A percentile compares a stretch with the other conserved stretches of the same genome.
Conservation (phyloP, 2,113 vertebrate species). For the Orthochromis malagaraziensis region DNA sequence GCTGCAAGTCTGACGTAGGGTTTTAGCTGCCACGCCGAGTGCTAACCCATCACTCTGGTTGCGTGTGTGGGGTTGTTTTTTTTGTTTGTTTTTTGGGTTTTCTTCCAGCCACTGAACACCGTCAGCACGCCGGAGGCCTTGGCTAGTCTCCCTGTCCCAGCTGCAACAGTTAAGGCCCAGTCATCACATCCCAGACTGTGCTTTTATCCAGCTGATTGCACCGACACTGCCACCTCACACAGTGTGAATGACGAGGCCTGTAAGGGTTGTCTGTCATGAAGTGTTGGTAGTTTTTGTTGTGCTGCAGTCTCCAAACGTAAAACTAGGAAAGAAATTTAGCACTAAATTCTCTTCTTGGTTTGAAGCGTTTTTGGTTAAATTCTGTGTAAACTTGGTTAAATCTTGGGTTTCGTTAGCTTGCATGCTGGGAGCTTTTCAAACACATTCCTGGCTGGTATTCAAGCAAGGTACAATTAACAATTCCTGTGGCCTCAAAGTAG, state of each 20-base stretch:
- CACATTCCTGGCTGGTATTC: slow-evolving; percentile 34
- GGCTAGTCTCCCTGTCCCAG: not conserved
- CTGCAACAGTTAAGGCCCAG: not conserved
- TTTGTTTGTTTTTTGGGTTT: rapidly evolving
- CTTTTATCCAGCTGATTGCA: not conserved
- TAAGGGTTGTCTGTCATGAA: not conserved
- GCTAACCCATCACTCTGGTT: not conserved
- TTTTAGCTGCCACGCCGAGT: not conserved
- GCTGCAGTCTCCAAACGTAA: not conserved
- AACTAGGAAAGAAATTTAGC: not conserved
- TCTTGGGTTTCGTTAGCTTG: not conserved
- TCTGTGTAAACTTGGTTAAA: not conserved
- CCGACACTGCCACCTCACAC: not conserved
- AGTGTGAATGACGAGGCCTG: not conserved
- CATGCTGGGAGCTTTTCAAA: not conserved
- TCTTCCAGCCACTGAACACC: not conserved
- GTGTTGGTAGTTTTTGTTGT: not conserved
- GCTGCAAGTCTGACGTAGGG: not conserved
- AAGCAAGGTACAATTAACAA: not conserved
- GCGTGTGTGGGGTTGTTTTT: rapidly evolving
- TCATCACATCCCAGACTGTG: not conserved
- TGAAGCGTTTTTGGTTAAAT: not conserved
- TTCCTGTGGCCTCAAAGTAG: not conserved
- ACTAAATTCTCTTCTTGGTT: not conserved
- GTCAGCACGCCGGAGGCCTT: not conserved